Evolutionary conservation across 2,797 vertebrate genomes (phyloP).

Genomic region (Lateolabrax maculatus): DNA sequence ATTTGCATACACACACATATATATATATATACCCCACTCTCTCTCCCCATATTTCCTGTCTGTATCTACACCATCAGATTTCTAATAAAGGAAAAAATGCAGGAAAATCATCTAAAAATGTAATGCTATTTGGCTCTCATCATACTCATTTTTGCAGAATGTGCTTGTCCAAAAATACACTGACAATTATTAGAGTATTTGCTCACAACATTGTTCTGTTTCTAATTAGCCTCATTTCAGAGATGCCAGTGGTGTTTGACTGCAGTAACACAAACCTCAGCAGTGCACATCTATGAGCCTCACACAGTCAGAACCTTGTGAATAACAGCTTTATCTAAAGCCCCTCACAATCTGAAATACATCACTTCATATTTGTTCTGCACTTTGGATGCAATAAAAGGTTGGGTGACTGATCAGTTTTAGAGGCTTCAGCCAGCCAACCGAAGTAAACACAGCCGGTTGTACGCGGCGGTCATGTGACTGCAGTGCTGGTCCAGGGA

Average conservation of each 20-base stretch:
- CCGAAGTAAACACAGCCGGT: slow-evolving; percentile 65
- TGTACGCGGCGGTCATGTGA: slow-evolving; percentile 66
- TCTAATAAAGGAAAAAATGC: slow-evolving; percentile 9
- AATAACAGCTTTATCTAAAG: slow-evolving; percentile 16
- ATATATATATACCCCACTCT: not conserved
- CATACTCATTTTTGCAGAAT: not conserved
- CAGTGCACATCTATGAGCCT: not conserved
- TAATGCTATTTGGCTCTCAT: slow-evolving; percentile 1
- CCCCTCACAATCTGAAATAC: slow-evolving; percentile 24
- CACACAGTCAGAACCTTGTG: slow-evolving; percentile 10
- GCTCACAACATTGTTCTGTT: not conserved
- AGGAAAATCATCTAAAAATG: not conserved
- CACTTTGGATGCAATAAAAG: slow-evolving; percentile 47
- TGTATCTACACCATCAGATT: not conserved
- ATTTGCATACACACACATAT: not conserved
- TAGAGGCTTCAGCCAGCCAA: slow-evolving; percentile 50
- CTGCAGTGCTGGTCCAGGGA: slow-evolving; percentile 63
- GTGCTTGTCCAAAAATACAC: not conserved
- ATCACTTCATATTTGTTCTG: slow-evolving; percentile 46
- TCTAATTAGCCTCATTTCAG: slow-evolving; percentile 4
- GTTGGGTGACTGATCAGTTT: slow-evolving; percentile 64
- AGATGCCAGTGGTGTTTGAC: slow-evolving; percentile 4
- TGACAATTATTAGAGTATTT: slow-evolving; percentile 9
- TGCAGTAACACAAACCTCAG: slow-evolving; percentile 11
- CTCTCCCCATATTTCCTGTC: not conserved